Conservation (phyloP, 2,113 vertebrate genomes). For the Lophotis ruficrista region DNA sequence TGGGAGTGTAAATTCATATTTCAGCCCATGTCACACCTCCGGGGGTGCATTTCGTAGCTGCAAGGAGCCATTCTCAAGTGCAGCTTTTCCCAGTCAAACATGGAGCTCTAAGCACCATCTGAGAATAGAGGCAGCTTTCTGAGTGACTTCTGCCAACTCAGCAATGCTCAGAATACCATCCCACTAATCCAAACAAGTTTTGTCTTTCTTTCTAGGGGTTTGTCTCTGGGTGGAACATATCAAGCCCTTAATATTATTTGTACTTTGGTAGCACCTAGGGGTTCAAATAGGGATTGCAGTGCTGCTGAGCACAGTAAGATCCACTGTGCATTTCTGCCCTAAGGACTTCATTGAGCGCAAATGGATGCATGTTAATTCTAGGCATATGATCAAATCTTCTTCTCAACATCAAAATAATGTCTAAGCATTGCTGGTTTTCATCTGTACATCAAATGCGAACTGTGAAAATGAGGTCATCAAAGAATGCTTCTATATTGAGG, state of each 20-base stretch:
- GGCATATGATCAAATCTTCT: not conserved
- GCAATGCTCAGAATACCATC: not conserved
- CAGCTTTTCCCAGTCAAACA: not conserved
- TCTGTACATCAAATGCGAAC: not conserved
- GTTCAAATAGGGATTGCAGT: not conserved
- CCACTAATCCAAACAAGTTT: not conserved
- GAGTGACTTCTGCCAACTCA: not conserved
- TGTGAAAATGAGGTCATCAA: not conserved
- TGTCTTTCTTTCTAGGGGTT: not conserved
- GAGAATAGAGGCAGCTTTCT: not conserved
- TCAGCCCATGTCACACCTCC: not conserved
- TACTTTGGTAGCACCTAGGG: constrained; percentile 19
- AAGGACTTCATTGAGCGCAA: not conserved
- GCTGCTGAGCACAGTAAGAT: not conserved
- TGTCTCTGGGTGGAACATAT: not conserved
- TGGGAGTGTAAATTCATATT: not conserved
- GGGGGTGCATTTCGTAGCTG: not conserved
- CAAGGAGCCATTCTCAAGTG: not conserved
- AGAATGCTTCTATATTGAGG: not conserved
- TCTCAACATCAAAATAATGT: not conserved
- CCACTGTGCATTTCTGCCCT: not conserved
- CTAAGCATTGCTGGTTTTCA: not conserved
- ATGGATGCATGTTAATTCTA: not conserved
- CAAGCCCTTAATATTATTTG: not conserved
- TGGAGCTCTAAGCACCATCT: not conserved